A percentile compares a stretch with the other conserved stretches of the same genome.
These are phyloP conservation scores for Zaprionus lachaisei DNA, from an alignment of 1,140 invertebrate genomes.

Conservation along the genomic window DNA sequence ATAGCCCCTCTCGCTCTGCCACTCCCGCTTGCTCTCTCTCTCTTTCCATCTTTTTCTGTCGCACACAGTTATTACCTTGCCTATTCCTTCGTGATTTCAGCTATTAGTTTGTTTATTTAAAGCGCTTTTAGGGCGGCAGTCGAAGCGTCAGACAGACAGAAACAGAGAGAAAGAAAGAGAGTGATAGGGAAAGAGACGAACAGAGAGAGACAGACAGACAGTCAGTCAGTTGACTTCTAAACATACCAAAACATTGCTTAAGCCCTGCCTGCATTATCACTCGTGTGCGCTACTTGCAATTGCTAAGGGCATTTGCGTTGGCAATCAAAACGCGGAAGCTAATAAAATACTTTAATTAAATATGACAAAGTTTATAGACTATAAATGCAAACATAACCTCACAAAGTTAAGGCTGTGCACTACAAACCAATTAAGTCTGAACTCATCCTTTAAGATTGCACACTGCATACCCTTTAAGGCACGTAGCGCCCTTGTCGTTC, in stretches of 20 bases:
- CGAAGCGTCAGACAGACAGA: constrained; percentile 43
- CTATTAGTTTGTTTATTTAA: constrained; percentile 83
- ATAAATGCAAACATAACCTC: neutral
- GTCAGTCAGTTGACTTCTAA: constrained; percentile 48
- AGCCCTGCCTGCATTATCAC: constrained; percentile 31
- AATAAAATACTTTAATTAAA: neutral
- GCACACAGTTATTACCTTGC: constrained; percentile 38
- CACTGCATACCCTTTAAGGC: neutral
- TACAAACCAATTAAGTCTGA: neutral
- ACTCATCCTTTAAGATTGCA: neutral
- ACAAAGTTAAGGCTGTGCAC: neutral
- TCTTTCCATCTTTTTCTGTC: neutral
- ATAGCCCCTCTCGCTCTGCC: constrained; percentile 24
- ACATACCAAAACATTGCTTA: constrained; percentile 74
- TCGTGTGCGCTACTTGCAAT: constrained; percentile 43
- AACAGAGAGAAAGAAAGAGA: constrained; percentile 18
- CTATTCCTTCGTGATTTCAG: constrained; percentile 70
- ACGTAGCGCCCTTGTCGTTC: constrained; percentile 55
- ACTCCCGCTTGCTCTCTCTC: constrained; percentile 27
- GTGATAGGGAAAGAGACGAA: constrained; percentile 28
- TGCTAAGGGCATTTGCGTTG: constrained; percentile 12
- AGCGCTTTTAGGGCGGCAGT: constrained; percentile 72
- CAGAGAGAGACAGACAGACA: constrained; percentile 25
- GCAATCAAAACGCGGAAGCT: neutral
- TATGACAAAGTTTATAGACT: neutral